Base-by-base conservation (phyloP, 2,797 vertebrate species). In the Sebastes trivittatus region DNA sequence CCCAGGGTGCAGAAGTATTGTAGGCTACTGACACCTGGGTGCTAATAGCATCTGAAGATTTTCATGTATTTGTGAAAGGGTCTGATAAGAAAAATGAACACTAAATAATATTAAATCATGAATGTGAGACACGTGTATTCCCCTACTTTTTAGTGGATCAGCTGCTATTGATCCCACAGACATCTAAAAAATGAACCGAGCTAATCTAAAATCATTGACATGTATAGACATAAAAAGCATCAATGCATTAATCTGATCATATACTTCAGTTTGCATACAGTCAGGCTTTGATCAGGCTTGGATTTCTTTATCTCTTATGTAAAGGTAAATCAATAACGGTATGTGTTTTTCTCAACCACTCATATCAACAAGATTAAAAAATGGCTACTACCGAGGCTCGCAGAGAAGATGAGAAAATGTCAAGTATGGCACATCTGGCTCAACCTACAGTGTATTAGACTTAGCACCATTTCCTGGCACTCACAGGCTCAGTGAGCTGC, bases 401-500 rank as follows among this genome's bases (percentile, higher is more conserved):
- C 42, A 55, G 58, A 56, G 54, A 69, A 69, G 36, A 69, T 22
- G 55, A 63, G 61, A 38, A 71, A 68, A 72, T 58, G 68, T 27
- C 4, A 49, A 56, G 54, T n/a, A 42, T 20, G 68, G 62, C 49
- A 79, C 81, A 81, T 86, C 73, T 86, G 80, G 72, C 56, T 83
- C 70, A 49, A 75, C 76, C 69, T 42, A 72, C 75, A 66, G 63
- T 73, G 61, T 22, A 25, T 76, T 59, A 61, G 46, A 65, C 71
- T 88, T 78, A 68, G 68, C 70, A 78, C 63, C 30, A 27, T 83
- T 75, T 70, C 62, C 63, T 81, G 83, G 61, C 72, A 70, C 60
- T 74, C 11, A 5, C 38, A 77, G 71, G 27, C 22, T 80, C 55
- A 74, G 56, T 7, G 71, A 67, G 36, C 63, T 67, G 76, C 65